These are phyloP conservation scores for Varroa destructor DNA, from an alignment of 1,140 invertebrate genomes.

Conservation along the genomic window DNA sequence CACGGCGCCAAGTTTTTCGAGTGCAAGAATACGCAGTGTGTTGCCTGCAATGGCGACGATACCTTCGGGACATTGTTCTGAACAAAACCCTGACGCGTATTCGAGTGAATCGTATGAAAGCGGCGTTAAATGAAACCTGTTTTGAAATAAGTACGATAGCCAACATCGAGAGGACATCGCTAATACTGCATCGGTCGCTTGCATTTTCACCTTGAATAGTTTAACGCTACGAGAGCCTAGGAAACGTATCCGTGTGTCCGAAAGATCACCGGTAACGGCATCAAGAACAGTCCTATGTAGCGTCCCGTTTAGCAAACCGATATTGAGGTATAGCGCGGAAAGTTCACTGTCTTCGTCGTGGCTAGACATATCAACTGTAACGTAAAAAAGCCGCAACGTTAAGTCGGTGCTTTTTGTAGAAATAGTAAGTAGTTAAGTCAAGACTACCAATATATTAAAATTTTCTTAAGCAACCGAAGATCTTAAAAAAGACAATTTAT, in stretches of 20 bases:
- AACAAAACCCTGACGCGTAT: conserved; percentile 93
- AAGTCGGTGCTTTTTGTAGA: no score
- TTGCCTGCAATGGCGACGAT: conserved; percentile 98
- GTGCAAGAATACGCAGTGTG: conserved; percentile 82
- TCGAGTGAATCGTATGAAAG: conserved; percentile 90
- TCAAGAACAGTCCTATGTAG: conserved; percentile 86
- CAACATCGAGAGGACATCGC: conserved; percentile 96
- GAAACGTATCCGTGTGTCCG: conserved; percentile 91
- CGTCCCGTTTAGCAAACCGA: conserved; percentile 94
- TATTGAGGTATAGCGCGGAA: conserved; percentile 82
- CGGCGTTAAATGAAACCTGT: conserved; percentile 82
- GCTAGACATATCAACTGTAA: conserved; percentile 34
- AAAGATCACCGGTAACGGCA: conserved; percentile 87
- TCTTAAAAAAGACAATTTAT: background rate
- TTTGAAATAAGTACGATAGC: conserved; percentile 97
- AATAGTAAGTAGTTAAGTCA: no score
- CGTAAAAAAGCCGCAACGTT: conserved; percentile 32
- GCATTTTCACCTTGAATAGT: conserved; percentile 84
- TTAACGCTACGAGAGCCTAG: conserved; percentile 88
- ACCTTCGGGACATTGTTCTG: conserved; percentile 97
- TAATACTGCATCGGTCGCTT: conserved; percentile 85
- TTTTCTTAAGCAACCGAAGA: no score
- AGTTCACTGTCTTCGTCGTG: conserved; percentile 48
- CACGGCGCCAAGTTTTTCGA: conserved; percentile 95
- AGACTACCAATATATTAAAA: no score